Evolutionary conservation across 2,113 vertebrate species (phyloP).

Genomic region (Podarcis raffonei): DNA sequence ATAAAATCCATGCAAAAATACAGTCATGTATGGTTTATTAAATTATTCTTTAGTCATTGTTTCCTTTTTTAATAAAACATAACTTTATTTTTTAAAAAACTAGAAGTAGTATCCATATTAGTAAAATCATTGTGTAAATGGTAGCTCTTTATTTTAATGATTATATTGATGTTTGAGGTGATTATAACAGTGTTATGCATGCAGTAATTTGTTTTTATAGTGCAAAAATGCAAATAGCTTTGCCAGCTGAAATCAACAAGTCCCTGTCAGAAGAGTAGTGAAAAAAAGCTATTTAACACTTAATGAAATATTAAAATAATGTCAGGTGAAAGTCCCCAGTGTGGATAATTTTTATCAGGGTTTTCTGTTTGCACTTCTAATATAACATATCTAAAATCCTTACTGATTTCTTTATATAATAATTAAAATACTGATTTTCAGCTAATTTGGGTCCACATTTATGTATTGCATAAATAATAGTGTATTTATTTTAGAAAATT

Average conservation of each 20-base stretch:
- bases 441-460: background rate
- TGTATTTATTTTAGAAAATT: background rate
- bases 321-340: background rate
- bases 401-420: background rate
- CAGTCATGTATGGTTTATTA: background rate
- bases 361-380: background rate
- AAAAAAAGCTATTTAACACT: background rate
- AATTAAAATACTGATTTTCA: background rate
- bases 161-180: background rate
- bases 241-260: background rate
- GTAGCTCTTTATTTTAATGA: background rate
- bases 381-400: background rate
- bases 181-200: background rate
- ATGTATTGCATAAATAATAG: background rate
- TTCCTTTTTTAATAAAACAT: background rate
- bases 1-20: background rate
- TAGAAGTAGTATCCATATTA: background rate
- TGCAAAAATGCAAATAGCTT: background rate
- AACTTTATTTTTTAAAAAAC: background rate
- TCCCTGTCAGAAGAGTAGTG: background rate
- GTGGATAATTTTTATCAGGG: background rate
- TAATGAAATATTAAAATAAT: background rate
- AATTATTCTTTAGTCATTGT: background rate
- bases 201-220: background rate
- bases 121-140: background rate